Conservation (phyloP, 2,888 invertebrate species). For the Spilosoma lubricipeda region DNA sequence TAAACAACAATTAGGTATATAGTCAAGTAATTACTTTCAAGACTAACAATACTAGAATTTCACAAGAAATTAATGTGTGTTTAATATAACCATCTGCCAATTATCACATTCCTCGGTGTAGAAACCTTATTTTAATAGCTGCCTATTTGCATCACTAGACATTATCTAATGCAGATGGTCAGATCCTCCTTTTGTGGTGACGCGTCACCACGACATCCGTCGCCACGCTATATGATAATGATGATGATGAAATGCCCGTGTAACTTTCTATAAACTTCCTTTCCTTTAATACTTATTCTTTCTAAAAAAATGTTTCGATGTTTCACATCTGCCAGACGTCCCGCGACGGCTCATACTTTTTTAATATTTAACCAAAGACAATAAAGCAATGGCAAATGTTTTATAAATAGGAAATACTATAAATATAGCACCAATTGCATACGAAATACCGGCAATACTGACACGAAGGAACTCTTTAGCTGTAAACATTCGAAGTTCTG, state of each 20-base stretch:
- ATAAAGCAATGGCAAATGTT: constrained; percentile 36
- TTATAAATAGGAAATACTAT: constrained; percentile 43
- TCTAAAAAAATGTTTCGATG: neutral
- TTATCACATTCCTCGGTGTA: neutral
- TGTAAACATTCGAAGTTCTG: constrained; percentile 7
- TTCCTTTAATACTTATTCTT: neutral
- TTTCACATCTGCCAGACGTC: neutral
- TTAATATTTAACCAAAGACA: neutral
- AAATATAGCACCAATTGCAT: constrained; percentile 75
- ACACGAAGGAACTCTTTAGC: constrained; percentile 41
- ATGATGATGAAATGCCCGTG: neutral
- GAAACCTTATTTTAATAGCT: neutral
- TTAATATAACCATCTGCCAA: neutral
- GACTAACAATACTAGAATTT: neutral
- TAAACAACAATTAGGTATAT: too few relatives aligned
- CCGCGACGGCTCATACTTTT: neutral
- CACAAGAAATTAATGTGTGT: neutral
- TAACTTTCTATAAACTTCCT: neutral
- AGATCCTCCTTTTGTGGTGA: neutral
- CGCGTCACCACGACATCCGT: neutral
- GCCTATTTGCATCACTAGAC: neutral
- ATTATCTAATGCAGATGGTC: neutral
- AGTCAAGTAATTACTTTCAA: neutral
- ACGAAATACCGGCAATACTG: constrained; percentile 53
- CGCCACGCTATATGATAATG: neutral